Conservation (phyloP, 2,888 invertebrate species). For the Leptogaster cylindrica region DNA sequence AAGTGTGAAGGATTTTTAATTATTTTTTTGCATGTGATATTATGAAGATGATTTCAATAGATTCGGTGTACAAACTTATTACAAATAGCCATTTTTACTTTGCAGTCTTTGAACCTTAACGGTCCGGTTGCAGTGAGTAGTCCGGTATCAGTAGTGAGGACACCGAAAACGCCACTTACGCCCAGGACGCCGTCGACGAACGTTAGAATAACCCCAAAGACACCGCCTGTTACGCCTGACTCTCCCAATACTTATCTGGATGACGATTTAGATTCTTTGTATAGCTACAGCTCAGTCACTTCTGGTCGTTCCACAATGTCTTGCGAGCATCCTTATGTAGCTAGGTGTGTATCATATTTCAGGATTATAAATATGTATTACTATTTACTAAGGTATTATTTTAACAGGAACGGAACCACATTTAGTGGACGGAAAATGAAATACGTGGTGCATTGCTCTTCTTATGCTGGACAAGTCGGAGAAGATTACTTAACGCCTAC, state of each 20-base stretch:
- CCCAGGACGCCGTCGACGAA: conserved; percentile 65
- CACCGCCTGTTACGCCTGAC: conserved; percentile 70
- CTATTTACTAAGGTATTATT: not conserved
- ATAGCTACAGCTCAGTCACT: conserved; percentile 79
- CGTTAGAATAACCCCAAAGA: conserved; percentile 63
- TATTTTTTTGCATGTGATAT: not conserved
- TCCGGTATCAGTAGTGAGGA: conserved; percentile 48
- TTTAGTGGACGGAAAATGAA: conserved; percentile 75
- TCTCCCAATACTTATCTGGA: conserved; percentile 65
- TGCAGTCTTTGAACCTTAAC: conserved; percentile 60
- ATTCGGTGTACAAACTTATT: not conserved
- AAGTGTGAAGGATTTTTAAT: not conserved
- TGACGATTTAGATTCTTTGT: conserved; percentile 78
- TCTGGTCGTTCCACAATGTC: conserved; percentile 72
- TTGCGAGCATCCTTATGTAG: conserved; percentile 83
- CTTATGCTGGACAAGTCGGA: conserved; percentile 76
- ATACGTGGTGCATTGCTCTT: conserved; percentile 85
- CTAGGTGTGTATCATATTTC: conserved; percentile 63
- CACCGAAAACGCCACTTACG: conserved; percentile 53
- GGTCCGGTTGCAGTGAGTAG: conserved; percentile 51
- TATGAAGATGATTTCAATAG: not conserved
- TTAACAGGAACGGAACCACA: conserved; percentile 69
- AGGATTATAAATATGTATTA: not conserved
- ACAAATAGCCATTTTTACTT: conserved; percentile 48
- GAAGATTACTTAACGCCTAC: conserved; percentile 89